A percentile compares a stretch with the other conserved stretches of the same genome.
These are phyloP conservation scores for Lophotis ruficrista DNA, from an alignment of 2,113 vertebrate genomes.

Conservation along the genomic window DNA sequence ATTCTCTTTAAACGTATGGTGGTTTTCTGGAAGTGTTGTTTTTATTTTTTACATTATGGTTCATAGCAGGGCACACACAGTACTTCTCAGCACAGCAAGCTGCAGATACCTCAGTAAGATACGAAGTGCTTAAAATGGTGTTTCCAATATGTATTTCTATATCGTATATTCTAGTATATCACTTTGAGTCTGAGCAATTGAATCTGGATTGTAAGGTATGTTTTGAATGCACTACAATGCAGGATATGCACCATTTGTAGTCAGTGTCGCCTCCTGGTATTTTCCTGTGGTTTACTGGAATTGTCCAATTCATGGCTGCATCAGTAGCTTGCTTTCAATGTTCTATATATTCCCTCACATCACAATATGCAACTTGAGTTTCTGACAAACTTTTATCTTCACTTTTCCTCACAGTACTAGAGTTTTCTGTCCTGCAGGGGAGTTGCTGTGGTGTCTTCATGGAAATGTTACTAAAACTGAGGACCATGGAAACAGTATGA, in stretches of 20 bases:
- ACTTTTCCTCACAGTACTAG: neutral
- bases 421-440: neutral
- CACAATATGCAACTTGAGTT: neutral
- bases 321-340: neutral
- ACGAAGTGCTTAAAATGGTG: neutral
- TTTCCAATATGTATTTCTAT: neutral
- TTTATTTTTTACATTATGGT: neutral
- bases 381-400: neutral
- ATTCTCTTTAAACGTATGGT: neutral
- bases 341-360: neutral
- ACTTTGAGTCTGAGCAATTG: neutral
- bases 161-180: neutral
- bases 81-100: neutral
- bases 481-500: neutral
- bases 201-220: neutral
- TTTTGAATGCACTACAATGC: neutral
- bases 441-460: neutral
- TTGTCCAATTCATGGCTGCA: neutral
- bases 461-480: neutral
- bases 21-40: neutral
- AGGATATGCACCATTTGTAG: neutral
- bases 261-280: neutral
- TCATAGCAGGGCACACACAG: neutral
- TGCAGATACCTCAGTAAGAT: neutral
- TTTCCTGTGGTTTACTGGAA: neutral